These are phyloP conservation scores for Nannobrachium achirus DNA, from an alignment of 2,113 vertebrate species.

Conservation along the genomic window DNA sequence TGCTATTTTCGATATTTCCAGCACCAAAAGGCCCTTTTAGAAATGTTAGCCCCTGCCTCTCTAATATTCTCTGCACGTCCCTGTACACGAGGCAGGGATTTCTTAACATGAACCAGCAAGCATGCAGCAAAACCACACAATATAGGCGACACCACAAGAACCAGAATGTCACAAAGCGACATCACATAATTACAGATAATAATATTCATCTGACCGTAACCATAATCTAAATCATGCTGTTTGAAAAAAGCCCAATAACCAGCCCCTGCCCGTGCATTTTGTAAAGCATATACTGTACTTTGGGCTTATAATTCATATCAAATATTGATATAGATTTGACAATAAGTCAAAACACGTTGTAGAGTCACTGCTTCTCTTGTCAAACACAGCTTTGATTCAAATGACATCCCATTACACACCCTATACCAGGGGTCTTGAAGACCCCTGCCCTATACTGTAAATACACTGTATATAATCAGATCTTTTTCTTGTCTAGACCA, in stretches of 20 bases:
- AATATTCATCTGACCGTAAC: conserved; percentile 49
- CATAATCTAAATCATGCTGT: conserved; percentile 60
- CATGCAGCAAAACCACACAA: conserved; percentile 46
- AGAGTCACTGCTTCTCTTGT: conserved; percentile 1
- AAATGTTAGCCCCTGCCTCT: no score
- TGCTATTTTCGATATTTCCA: no score
- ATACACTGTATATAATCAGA: no score
- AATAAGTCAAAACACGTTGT: neutral
- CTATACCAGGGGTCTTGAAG: no score
- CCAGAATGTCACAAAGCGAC: conserved; percentile 58
- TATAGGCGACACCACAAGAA: conserved; percentile 60
- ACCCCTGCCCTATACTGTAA: no score
- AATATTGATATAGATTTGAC: conserved; percentile 29
- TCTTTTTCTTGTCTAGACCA: neutral
- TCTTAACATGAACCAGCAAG: conserved; percentile 54
- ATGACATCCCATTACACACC: neutral
- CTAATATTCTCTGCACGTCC: no score
- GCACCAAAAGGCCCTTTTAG: no score
- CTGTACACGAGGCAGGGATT: conserved; percentile 38
- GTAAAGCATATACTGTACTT: conserved; percentile 32
- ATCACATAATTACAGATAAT: conserved; percentile 60
- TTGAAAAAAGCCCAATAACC: conserved; percentile 39
- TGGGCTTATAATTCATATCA: conserved; percentile 5
- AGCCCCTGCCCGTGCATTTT: conserved; percentile 43
- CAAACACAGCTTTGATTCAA: no score